These are phyloP conservation scores for Tetrapedia diversipes DNA, from an alignment of 2,888 invertebrate species.

Conservation along the genomic window DNA sequence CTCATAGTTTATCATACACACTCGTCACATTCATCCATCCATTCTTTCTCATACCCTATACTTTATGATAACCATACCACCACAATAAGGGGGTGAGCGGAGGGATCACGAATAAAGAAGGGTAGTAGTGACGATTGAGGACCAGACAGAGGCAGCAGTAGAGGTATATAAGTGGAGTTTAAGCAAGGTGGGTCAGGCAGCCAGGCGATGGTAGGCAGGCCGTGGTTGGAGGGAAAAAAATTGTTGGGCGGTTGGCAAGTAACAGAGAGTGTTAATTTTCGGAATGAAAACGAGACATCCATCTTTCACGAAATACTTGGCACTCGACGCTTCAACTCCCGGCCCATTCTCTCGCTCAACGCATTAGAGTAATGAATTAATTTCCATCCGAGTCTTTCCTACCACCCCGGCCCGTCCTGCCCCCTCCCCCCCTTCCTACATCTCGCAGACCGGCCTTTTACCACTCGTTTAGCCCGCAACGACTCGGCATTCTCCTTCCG, in stretches of 20 bases:
- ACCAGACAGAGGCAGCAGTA: not conserved
- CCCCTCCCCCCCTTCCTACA: constrained; percentile 48
- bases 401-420: constrained; percentile 35
- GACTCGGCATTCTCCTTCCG: constrained; percentile 55
- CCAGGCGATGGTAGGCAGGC: too few relatives aligned
- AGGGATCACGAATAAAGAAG: too few relatives aligned
- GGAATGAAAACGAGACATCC: constrained; percentile 82
- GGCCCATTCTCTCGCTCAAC: constrained; percentile 78
- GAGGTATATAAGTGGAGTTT: constrained; percentile 46
- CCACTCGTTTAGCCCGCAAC: constrained; percentile 66
- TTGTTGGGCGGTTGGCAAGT: constrained; percentile 60
- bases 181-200: constrained; percentile 47
- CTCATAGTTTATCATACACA: too few relatives aligned
- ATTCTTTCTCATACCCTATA: too few relatives aligned
- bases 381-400: constrained; percentile 79
- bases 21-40: too few relatives aligned
- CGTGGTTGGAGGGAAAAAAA: constrained; percentile 21
- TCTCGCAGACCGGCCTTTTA: constrained; percentile 58
- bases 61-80: too few relatives aligned
- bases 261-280: constrained; percentile 82
- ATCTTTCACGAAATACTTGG: constrained; percentile 79
- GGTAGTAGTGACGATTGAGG: constrained; percentile 3
- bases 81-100: too few relatives aligned
- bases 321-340: constrained; percentile 78
- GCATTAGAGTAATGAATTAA: constrained; percentile 83